Evolutionary conservation across 2,888 invertebrate genomes (phyloP).

Genomic region (Congeria kusceri): DNA sequence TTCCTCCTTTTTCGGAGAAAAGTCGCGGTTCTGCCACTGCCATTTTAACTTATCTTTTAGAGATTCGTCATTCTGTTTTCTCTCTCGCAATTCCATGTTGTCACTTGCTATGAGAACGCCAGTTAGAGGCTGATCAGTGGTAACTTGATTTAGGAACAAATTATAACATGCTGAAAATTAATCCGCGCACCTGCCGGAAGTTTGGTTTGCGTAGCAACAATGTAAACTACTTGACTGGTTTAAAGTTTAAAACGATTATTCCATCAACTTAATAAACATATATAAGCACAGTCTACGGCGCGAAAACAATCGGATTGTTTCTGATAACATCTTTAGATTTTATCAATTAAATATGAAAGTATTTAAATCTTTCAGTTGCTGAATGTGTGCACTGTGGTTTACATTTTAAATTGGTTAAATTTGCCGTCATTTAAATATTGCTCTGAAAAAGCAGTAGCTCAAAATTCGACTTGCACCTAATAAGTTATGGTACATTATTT

Average conservation of each 20-base stretch:
- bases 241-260: neutral
- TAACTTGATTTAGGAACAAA: conserved; percentile 15
- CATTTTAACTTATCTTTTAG: conserved; percentile 72
- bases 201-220: conserved; percentile 53
- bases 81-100: conserved; percentile 71
- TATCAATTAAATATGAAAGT: too few species aligned
- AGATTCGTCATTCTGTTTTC: conserved; percentile 51
- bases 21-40: conserved; percentile 72
- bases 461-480: too few species aligned
- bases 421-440: too few species aligned
- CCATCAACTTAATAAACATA: neutral
- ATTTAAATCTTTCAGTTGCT: too few species aligned
- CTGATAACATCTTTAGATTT: too few species aligned
- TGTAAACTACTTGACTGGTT: conserved; percentile 53
- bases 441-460: too few species aligned
- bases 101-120: neutral
- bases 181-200: conserved; percentile 44
- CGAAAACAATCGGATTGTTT: neutral
- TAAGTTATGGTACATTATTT: too few species aligned
- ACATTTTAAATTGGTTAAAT: too few species aligned
- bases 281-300: neutral
- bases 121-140: neutral
- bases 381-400: too few species aligned
- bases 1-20: conserved; percentile 66
- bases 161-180: conserved; percentile 19